Evolutionary conservation across 2,797 vertebrate species (phyloP), one percentile per base, ranked within the genome.

Genomic region (Enteromius thamalakanensis): DNA sequence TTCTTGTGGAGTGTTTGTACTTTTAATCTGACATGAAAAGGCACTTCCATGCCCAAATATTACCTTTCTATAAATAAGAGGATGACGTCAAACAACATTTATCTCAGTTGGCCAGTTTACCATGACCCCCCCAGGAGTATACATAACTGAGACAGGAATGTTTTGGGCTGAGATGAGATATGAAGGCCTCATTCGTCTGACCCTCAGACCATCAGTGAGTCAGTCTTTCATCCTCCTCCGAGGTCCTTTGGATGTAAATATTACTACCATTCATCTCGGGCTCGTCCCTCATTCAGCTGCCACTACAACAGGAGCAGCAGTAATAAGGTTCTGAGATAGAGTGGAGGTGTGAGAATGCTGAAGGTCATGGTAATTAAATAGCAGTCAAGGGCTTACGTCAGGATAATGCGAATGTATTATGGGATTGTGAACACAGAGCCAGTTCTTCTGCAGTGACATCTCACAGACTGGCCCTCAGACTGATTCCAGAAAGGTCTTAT

Each of bases 31-130:
- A 94, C 94, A 94, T 95, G 94, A 95, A 96, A 96, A 96, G 93
- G 90, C 92, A 94, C 91, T 95, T 96, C 94, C 91, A 92, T 92
- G 94, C 91, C 93, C 92, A 95, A 95, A 95, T 95, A 96, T 88
- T 91, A 94, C 91, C 53, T 85, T 89, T 93, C 95, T 97, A 97
- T 96, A 97, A 97, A 97, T 97, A 97, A 95, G 90, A 84, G 87
- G 87, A 91, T 96, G 95, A 97, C 86, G 92, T 95, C 93, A 95
- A 94, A 94, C 90, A 86, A 87, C 90, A 90, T 92, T 95, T 97
- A 95, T 94, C 94, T 92, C 94, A 95, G 92, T 93, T 95, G 94
- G 94, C 93, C 93, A 96, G 95, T 92, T 93, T 93, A 93, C 91
- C 88, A 91, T 91, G 91, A 92, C 94, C 94, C 94, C 92, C 51